Conservation (phyloP, 1,140 invertebrate genomes). For the Glossosoma conforme region DNA sequence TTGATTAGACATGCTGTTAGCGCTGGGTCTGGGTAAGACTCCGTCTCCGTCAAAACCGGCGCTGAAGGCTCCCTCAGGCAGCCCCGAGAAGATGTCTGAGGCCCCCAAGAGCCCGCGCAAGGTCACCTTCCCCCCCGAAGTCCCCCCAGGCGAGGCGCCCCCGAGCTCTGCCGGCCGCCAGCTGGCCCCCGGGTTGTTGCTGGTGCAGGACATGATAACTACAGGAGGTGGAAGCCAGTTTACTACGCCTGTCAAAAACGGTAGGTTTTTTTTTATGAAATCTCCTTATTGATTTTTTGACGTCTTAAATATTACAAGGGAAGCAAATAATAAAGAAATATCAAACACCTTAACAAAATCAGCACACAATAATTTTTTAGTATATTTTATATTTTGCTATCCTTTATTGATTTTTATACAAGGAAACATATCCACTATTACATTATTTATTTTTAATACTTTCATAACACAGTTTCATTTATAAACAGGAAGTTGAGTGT, state of each 20-base stretch:
- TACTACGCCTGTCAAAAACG: slow-evolving; percentile 25
- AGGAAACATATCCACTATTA: too few species aligned
- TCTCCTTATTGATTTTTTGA: too few species aligned
- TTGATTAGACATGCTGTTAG: slow-evolving; percentile 17
- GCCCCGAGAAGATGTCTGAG: background rate
- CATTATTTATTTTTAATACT: too few species aligned
- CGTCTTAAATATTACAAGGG: too few species aligned
- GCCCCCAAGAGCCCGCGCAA: slow-evolving; percentile 14
- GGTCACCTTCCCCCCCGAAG: slow-evolving; percentile 21
- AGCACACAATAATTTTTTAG: too few species aligned
- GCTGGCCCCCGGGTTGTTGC: slow-evolving; percentile 70
- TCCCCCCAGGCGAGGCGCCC: slow-evolving; percentile 4
- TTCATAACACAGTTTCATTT: too few species aligned
- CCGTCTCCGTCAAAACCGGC: slow-evolving; percentile 5
- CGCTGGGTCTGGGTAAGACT: slow-evolving; percentile 19
- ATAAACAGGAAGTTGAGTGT: too few species aligned
- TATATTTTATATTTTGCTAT: too few species aligned
- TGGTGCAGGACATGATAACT: slow-evolving; percentile 61
- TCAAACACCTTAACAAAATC: too few species aligned
- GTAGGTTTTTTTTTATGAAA: slow-evolving; percentile 7
- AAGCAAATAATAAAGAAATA: too few species aligned
- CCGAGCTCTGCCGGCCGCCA: slow-evolving; percentile 59
- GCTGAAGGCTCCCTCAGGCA: too few species aligned
- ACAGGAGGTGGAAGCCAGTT: slow-evolving; percentile 5
- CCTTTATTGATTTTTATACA: too few species aligned